Base-by-base conservation (phyloP, 2,888 invertebrate species). In the Scotopteryx bipunctaria region DNA sequence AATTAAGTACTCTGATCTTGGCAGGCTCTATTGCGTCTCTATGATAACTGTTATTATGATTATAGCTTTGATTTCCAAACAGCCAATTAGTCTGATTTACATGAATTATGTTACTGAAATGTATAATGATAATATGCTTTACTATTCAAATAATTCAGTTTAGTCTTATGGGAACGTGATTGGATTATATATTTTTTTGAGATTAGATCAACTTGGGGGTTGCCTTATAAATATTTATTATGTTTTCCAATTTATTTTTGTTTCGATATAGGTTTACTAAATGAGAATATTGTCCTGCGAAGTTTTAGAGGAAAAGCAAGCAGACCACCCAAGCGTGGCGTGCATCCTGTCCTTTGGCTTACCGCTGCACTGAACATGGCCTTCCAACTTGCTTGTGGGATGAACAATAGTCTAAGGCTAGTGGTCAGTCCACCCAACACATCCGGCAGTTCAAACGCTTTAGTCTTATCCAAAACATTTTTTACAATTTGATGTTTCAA, bases 1-100 rank as follows among this genome's bases (percentile, higher is more conserved):
- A 58, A 60, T 60, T 58, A 52, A 57, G 54, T 56, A 46, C 50
- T 50, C 47, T 54, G 41, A 56, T 54, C 49, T 44, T 31, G 49
- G 45, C 31, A 37, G 27, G 47, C 17, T 46, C 29, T 48, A 38
- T 51, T 27, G 47, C 38, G 47, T 52, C 16, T 47, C 53, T 33
- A 32, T 48, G 43, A 45, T 36, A n/a, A 33, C 54, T 48, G 17
- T 27, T 27, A 41, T 41, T 54, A 41, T 54, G 41, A 31, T 25
- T 29, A 48, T 27, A 38, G 38, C 25, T 54, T 44, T 35, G 16
- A 44, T 53, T 33, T 11, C 31, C 31, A 27, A 37, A 44, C 32
- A 40, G 33, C 19, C 45, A 43, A 57, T 56, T 51, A 44, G 54
- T 29, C 15, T 35, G 13, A 47, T 59, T 55, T 41, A 25, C 44